Base-by-base conservation (phyloP, 2,888 invertebrate species). In the Phrixothrix hirtus region DNA sequence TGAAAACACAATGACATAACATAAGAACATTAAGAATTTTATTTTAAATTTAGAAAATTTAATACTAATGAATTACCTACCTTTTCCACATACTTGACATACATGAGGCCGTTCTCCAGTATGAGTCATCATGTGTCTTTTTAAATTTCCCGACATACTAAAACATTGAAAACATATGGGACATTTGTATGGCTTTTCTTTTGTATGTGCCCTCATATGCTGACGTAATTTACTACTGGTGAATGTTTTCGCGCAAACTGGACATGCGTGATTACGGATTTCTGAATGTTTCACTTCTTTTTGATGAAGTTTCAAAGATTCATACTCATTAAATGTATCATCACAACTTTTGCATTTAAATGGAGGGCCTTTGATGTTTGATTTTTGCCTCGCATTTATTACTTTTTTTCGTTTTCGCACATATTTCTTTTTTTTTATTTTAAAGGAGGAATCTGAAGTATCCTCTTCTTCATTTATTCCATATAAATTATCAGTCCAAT, bases 141-240 rank as follows among this genome's bases (percentile, higher is more conserved):
- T 57, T 31, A 57, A 50, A 31, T 57, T 57, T 4, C 57, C 54
- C 1, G 43, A 45, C 54, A 57, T 57, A 13, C 54, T 54, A 41
- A 57, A 57, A 12, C 74, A 73, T 51, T 74, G 73, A 39, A 71
- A 69, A 49, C 75, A 75, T 17, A 72, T 70, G 3, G 73, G 73
- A 35, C 74, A 75, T 71, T 74, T 71, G 29, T 66, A 73, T 2
- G 74, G 74, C 15, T 72, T 67, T 52, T 72, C 71, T 49, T 72
- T 74, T 36, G 71, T 74, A 42, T 75, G 74, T 2, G 71, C 73
- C 39, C 72, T 65, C 48, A 71, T 61, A 50, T 75, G 74, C 38
- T 53, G 53, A 1, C 47, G 37, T 4, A 57, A 34, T 30, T 58
- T 53, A 14, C 55, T 48, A 21, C 48, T 55, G 3, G 47, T 55